Percentiles rank a stretch among this genome's conserved stretches.
Conservation (phyloP, 2,113 vertebrate species). For the Merops nubicus region DNA sequence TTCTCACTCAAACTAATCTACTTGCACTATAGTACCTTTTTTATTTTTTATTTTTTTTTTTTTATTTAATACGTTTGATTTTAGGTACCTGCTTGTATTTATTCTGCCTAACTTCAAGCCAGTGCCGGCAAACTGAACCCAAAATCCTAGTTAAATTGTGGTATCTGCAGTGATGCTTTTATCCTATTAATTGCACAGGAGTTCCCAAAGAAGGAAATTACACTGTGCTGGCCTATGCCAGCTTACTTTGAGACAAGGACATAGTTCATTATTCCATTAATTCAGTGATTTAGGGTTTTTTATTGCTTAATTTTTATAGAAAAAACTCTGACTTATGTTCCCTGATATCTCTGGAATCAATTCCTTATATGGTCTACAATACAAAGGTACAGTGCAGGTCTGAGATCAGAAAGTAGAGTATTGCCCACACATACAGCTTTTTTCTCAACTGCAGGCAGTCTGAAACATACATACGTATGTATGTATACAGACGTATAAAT, state of each 20-base stretch:
- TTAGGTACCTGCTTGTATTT: not conserved
- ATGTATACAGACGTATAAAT: not conserved
- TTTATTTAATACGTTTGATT: not conserved
- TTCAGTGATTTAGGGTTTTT: not conserved
- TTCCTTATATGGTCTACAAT: not conserved
- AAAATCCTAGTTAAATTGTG: not conserved
- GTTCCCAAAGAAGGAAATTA: not conserved
- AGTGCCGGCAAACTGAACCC: not conserved
- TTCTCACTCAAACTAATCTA: not conserved
- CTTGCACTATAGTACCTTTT: not conserved
- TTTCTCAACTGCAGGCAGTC: not conserved
- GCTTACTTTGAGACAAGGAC: not conserved
- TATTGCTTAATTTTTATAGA: not conserved
- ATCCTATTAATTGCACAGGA: not conserved
- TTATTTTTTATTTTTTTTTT: not conserved
- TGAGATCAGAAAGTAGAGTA: not conserved
- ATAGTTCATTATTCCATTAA: not conserved
- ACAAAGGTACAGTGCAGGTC: not conserved
- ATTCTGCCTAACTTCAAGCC: not conserved
- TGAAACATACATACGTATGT: not conserved
- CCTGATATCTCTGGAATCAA: not conserved
- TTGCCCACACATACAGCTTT: rapidly evolving
- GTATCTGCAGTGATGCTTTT: not conserved
- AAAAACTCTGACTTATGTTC: not conserved
- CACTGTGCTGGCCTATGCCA: not conserved